Evolutionary conservation across 2,797 vertebrate genomes (phyloP).

Genomic region (Erithacus rubecula): DNA sequence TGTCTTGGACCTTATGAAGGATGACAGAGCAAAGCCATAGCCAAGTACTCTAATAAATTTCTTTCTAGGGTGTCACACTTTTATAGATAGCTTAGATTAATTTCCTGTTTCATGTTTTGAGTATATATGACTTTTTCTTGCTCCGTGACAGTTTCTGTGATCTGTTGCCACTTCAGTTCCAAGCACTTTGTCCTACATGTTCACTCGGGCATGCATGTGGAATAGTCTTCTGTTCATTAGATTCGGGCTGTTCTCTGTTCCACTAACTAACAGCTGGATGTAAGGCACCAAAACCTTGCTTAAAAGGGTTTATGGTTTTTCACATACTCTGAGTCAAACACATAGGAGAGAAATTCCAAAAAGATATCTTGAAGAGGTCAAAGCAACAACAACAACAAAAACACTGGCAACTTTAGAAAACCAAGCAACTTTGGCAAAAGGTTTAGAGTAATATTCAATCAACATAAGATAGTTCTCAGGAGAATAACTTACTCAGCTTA

Average conservation of each 20-base stretch:
- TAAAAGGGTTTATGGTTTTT: neutral
- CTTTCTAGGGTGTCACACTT: neutral
- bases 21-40: neutral
- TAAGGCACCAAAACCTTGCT: neutral
- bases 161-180: neutral
- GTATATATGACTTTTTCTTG: neutral
- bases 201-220: neutral
- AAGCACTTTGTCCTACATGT: neutral
- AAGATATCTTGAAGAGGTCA: neutral
- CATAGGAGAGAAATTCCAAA: neutral
- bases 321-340: rapidly evolving
- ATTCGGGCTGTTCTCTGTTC: neutral
- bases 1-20: neutral
- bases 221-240: neutral
- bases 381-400: neutral
- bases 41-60: neutral
- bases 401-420: neutral
- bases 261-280: neutral
- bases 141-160: neutral
- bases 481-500: neutral
- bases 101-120: neutral
- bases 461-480: neutral
- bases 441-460: neutral
- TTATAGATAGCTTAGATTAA: neutral
- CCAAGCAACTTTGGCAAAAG: neutral